Evolutionary conservation across 2,888 invertebrate genomes (phyloP).

Genomic region (Chironomus tentans): DNA sequence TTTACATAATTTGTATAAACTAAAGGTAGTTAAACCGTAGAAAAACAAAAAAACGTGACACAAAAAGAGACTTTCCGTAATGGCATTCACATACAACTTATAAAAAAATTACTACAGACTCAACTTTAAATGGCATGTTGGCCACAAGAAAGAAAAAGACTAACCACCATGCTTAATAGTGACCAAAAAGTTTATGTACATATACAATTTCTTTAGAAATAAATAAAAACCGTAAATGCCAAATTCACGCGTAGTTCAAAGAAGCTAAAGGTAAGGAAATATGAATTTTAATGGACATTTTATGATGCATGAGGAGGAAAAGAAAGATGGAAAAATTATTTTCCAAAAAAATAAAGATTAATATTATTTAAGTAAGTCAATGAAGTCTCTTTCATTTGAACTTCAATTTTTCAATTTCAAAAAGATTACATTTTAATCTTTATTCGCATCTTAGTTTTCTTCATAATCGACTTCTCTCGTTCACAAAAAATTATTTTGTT

Average conservation of each 20-base stretch:
- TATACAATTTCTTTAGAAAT: background rate
- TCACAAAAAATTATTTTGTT: too few species aligned
- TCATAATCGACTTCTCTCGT: too few species aligned
- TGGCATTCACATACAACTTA: background rate
- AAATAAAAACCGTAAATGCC: slow-evolving; percentile 5
- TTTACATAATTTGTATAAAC: slow-evolving; percentile 17
- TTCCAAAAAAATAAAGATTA: too few species aligned
- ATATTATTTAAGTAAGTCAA: too few species aligned
- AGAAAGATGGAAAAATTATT: too few species aligned
- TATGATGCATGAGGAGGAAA: background rate
- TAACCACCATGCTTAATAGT: background rate
- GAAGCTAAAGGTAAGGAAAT: background rate
- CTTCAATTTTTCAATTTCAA: too few species aligned
- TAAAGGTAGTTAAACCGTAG: background rate
- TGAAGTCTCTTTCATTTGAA: too few species aligned
- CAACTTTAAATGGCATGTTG: background rate
- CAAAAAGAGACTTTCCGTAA: background rate
- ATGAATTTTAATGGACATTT: slow-evolving; percentile 13
- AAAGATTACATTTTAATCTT: too few species aligned
- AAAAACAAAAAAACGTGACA: background rate
- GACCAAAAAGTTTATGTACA: background rate
- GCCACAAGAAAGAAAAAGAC: background rate
- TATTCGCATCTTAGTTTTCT: too few species aligned
- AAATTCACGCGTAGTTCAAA: background rate
- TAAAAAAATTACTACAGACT: background rate